A percentile compares a stretch with the other conserved stretches of the same genome.
Evolutionary conservation across 2,797 vertebrate genomes (phyloP).

Genomic region (Sitta carolinensis): DNA sequence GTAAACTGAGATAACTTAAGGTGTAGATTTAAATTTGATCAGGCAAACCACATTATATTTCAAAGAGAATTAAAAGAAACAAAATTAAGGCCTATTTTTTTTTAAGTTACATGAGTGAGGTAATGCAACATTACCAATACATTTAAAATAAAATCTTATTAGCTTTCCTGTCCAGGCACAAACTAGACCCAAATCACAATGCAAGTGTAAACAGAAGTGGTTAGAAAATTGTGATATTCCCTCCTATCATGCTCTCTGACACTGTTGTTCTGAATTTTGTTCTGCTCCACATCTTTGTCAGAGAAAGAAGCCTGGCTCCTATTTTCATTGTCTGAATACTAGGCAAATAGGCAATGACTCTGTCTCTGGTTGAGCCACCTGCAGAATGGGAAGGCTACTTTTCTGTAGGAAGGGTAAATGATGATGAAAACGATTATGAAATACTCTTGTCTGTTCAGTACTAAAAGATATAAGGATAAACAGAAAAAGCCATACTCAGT

Average conservation of each 20-base stretch:
- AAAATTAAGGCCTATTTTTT: background rate
- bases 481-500: fast-evolving
- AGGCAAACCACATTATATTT: background rate
- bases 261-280: background rate
- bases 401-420: background rate
- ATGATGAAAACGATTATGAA: background rate
- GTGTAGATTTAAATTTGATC: background rate
- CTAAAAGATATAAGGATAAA: background rate
- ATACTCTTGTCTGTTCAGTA: background rate
- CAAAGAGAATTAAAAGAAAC: background rate
- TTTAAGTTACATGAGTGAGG: background rate
- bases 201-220: background rate
- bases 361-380: background rate
- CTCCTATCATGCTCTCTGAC: background rate
- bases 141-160: background rate
- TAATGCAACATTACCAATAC: background rate
- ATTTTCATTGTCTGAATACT: background rate
- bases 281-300: background rate
- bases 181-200: background rate
- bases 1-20: background rate
- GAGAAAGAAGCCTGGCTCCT: background rate
- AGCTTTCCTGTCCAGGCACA: background rate
- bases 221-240: background rate
- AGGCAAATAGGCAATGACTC: background rate
- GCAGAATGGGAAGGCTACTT: background rate